Evolutionary conservation across 64 coral and sea anemone genomes (phyloP).

Genomic region (Porites australiensis): DNA sequence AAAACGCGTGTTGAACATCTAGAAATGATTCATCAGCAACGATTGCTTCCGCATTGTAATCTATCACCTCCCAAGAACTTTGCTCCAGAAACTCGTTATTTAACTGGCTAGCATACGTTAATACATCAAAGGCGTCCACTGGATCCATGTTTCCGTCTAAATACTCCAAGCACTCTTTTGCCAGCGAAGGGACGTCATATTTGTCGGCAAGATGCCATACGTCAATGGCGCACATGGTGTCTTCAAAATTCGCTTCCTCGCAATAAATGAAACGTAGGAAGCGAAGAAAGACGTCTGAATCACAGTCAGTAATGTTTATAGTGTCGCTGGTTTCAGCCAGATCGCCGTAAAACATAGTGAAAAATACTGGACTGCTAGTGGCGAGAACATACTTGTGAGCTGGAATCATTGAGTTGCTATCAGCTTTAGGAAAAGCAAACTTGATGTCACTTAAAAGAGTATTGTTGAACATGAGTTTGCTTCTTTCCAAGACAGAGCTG

Average conservation of each 20-base stretch:
- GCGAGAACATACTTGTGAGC: constrained; percentile 59
- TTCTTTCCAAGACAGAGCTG: constrained; percentile 27
- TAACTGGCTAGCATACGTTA: neutral
- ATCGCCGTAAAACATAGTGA: constrained; percentile 52
- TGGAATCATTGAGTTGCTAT: neutral
- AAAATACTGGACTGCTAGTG: constrained; percentile 53
- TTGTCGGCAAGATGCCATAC: neutral
- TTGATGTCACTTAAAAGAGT: constrained; percentile 44
- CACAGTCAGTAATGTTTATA: constrained; percentile 10
- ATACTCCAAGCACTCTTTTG: neutral
- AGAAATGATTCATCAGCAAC: neutral
- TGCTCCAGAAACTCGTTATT: neutral
- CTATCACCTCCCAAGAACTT: neutral
- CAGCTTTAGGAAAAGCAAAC: constrained; percentile 9
- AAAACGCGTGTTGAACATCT: neutral
- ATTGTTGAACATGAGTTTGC: constrained; percentile 41
- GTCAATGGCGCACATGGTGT: neutral
- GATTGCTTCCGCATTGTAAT: neutral
- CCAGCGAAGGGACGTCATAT: neutral
- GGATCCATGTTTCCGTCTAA: neutral
- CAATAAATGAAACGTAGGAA: constrained; percentile 34
- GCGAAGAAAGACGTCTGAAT: constrained; percentile 15
- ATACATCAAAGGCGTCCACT: neutral
- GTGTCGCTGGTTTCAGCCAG: constrained; percentile 7
- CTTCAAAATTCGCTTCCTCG: constrained; percentile 17